phyloP scores from a whole-genome alignment of 2,888 invertebrate genomes.

The Tridacna gigas region DNA sequence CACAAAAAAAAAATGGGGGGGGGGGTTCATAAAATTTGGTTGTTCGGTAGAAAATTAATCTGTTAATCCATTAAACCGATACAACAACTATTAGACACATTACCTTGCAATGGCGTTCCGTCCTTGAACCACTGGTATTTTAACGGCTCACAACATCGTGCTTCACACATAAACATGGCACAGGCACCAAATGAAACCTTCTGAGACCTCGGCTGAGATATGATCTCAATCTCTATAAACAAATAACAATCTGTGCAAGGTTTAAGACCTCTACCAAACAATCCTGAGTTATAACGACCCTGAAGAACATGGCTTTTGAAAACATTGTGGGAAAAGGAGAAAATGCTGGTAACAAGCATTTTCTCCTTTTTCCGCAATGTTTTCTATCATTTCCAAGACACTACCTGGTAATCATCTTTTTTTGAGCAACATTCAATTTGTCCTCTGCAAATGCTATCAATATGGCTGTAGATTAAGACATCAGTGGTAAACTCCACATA shows the following conservation, averaged over 20 bases:
- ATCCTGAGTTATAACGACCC: neutral
- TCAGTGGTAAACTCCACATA: no score
- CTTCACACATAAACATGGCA: conserved; percentile 74
- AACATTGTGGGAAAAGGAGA: neutral
- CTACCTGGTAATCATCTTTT: no score
- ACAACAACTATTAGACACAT: no score
- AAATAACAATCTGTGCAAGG: neutral
- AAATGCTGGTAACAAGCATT: neutral
- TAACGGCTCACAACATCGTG: conserved; percentile 65
- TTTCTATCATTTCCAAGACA: neutral
- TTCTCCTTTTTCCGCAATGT: neutral
- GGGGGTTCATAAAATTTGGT: no score
- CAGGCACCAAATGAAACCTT: conserved; percentile 69
- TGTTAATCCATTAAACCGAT: no score
- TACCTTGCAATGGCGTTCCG: conserved; percentile 52
- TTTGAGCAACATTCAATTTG: no score
- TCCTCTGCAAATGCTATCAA: no score
- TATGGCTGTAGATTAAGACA: no score
- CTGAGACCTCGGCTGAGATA: conserved; percentile 74
- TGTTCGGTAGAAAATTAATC: no score
- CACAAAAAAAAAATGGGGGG: no score
- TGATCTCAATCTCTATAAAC: conserved; percentile 73
- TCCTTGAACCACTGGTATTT: conserved; percentile 79
- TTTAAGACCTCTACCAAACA: neutral
- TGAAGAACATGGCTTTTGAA: neutral